Evolutionary conservation across 2,113 vertebrate species (phyloP), one percentile per base, ranked within the genome.

Genomic region (Sorex fumeus): DNA sequence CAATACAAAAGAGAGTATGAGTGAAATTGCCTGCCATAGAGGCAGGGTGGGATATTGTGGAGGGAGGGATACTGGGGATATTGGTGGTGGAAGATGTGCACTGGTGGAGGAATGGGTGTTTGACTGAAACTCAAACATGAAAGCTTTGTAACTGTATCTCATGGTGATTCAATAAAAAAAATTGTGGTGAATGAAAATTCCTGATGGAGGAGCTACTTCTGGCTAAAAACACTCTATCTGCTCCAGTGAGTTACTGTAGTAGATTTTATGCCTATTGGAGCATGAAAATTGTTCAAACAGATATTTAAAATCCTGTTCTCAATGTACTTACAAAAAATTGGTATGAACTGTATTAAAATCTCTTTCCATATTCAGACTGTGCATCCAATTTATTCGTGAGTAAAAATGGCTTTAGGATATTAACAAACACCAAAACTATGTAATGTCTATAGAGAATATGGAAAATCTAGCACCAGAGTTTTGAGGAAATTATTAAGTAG

Each of bases 281-380:
- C 57, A 71, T 36, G 34, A 57, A 47, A 27, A n/a, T 67, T 84
- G 27, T 34, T 70, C 32, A 50, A 88, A 91, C 62, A 12, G 12
- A 53, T 62, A 21, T 82, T 91, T 94, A 78, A 92, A 88, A 88
- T 83, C 16, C 21, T 50, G 6, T 66, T 57, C 25, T 67, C 25
- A n/a, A 60, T 89, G 71, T 50, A 88, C 25, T 13, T 70, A 45
- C 32, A 83, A 75, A 85, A 40, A n/a, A 10, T 8, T 34, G 0
- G 76, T 57, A 66, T 32, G 2, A 84, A 70, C 23, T 50, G 1
- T 3, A 78, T 0, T 6, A 32, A 85, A 40, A 45, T 84, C 23
- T 75, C 30, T 87, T 23, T 28, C 70, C 23, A 30, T 83, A 69
- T 3, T 15, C 3, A 60, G 40, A 30, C 19, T 64, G 28, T 23